Evolutionary conservation across 2,888 invertebrate genomes (phyloP), one percentile per base, ranked within the genome.

Genomic region (Sarcophaga carnaria): DNA sequence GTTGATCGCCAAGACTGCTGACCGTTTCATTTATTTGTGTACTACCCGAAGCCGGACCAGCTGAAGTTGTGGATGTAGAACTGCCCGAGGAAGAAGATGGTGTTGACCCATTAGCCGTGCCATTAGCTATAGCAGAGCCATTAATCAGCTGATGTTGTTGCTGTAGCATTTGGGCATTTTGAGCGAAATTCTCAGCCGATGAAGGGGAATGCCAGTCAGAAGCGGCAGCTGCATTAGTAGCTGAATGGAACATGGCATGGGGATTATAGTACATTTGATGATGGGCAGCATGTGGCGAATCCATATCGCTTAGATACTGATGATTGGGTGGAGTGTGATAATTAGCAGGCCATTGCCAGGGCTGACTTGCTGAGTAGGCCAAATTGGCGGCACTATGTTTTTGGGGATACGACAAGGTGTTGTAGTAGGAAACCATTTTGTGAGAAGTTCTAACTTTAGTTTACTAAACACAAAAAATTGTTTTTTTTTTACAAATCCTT

Each of bases 381-480:
- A 95, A 94, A 93, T 95, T 95, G 76, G 93, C 92, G 72, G 93
- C 92, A 93, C 94, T 95, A 89, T 96, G 96, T 93, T 95, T 95
- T 89, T 93, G 93, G 92, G 95, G 94, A 93, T 96, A 96, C 94
- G 96, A 95, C 93, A 95, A 94, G 91, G 95, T 89, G 94, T 93
- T 96, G 94, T 93, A 96, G 93, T 96, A 96, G 89, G 96, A 96
- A 94, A 96, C 96, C 96, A 96, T 96, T 70, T 69, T 86, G 45
- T 17, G 2, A n/a, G n/a, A 11, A 22, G 10, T 49, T 14, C 8
- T 3, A 49, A 14, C 11, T 49, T 14, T 11, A 49, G 49, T 11
- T 49, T 70, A 62, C 10, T 78, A 14, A 37, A 37, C 37, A 37
- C 37, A 37, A 37, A 37, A 25, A 10, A 12, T 37, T 20, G 11